A percentile compares a stretch with the other conserved stretches of the same genome.
Conservation (phyloP, 2,888 invertebrate genomes). For the Lagria hirta region DNA sequence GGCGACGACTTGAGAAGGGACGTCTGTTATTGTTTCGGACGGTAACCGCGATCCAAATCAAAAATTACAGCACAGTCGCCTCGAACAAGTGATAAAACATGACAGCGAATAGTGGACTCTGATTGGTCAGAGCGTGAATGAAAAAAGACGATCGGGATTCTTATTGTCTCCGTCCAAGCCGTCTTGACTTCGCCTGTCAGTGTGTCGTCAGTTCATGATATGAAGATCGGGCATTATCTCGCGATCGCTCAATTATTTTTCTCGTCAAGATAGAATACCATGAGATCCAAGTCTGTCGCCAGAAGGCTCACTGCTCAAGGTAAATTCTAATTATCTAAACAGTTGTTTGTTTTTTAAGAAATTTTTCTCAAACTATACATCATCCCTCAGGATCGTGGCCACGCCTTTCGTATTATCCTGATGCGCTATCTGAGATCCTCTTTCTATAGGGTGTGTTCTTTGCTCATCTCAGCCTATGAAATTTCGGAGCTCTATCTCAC, state of each 20-base stretch:
- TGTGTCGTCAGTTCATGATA: conserved; percentile 44
- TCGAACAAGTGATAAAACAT: conserved; percentile 55
- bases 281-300: conserved; percentile 74
- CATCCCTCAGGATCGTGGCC: too few relatives aligned
- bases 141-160: conserved; percentile 50
- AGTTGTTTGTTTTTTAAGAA: background rate
- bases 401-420: too few relatives aligned
- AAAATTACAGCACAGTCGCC: conserved; percentile 53
- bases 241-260: background rate
- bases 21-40: conserved; percentile 39
- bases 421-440: conserved; percentile 6
- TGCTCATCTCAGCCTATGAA: conserved; percentile 27
- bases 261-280: too few relatives aligned
- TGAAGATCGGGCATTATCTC: conserved; percentile 37
- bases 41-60: conserved; percentile 48
- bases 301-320: conserved; percentile 70
- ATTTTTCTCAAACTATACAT: too few relatives aligned
- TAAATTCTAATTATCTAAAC: conserved; percentile 49
- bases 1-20: conserved; percentile 13
- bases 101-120: conserved; percentile 52
- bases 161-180: conserved; percentile 48
- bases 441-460: conserved; percentile 23
- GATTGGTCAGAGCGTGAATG: conserved; percentile 51
- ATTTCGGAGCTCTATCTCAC: conserved; percentile 2
- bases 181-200: conserved; percentile 42